Evolutionary conservation across 2,113 vertebrate genomes (phyloP).

Genomic region (Leuciscus idus): DNA sequence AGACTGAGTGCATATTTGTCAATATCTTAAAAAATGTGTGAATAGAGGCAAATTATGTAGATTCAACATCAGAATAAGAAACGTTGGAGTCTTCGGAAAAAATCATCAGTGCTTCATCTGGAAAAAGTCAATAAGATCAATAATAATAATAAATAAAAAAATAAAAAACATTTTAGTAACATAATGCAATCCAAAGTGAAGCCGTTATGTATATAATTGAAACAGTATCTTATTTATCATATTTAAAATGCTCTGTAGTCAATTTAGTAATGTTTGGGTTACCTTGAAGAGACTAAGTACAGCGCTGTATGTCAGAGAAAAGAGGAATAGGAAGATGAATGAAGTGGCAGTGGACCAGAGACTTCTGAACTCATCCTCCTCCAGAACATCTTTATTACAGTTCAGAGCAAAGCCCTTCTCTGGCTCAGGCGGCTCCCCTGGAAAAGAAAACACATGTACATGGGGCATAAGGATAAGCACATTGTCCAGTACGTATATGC

Average conservation of each 20-base stretch:
- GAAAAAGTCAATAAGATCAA: neutral
- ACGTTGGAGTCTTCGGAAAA: no score
- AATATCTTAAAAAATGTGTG: neutral
- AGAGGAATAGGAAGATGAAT: constrained; percentile 51
- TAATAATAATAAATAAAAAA: neutral
- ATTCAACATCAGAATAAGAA: neutral
- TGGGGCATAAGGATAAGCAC: neutral
- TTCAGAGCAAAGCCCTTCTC: neutral
- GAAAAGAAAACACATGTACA: neutral
- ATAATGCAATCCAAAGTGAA: neutral
- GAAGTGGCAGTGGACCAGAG: constrained; percentile 44
- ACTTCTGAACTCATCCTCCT: constrained; percentile 41
- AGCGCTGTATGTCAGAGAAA: constrained; percentile 41
- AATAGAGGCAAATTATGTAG: neutral
- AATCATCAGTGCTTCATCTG: neutral
- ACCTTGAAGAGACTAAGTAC: constrained; percentile 47
- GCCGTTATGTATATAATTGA: accelerated
- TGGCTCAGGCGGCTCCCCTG: neutral
- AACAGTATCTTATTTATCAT: neutral
- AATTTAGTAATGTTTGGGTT: neutral
- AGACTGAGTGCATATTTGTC: neutral
- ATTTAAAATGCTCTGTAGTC: neutral
- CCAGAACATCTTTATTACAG: neutral
- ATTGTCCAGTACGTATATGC: no score
- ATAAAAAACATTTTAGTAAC: neutral